These are phyloP conservation scores for Sebastes trivittatus DNA, from an alignment of 2,797 vertebrate genomes.

Conservation along the genomic window DNA sequence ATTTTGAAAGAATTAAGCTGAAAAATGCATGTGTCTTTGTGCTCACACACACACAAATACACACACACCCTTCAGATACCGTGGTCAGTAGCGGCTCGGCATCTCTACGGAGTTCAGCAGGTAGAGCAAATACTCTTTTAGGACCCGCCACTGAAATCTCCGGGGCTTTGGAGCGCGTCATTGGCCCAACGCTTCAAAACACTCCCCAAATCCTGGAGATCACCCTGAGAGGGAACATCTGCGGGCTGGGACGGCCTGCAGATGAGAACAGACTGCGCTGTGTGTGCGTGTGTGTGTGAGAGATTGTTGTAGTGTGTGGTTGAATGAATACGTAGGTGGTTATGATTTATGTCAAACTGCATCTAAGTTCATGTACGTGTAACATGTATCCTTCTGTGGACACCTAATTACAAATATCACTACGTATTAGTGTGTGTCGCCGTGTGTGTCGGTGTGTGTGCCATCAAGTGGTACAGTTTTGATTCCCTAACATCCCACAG, in stretches of 20 bases:
- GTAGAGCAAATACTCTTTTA: constrained; percentile 60
- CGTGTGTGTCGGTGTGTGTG: neutral
- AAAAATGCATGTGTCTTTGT: neutral
- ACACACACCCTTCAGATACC: constrained; percentile 7
- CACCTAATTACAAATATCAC: constrained; percentile 18
- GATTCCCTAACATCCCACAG: constrained; percentile 45
- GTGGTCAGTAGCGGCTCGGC: constrained; percentile 48
- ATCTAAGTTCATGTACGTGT: constrained; percentile 24
- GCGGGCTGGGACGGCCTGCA: constrained; percentile 47
- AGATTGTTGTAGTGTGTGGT: constrained; percentile 34
- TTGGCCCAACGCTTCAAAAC: constrained; percentile 70
- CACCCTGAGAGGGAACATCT: constrained; percentile 78
- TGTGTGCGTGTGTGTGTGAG: constrained; percentile 17
- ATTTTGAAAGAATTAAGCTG: neutral
- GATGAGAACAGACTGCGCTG: constrained; percentile 56
- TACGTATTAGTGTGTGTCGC: neutral
- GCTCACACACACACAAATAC: neutral
- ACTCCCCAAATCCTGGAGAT: constrained; percentile 70
- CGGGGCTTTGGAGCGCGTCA: constrained; percentile 66
- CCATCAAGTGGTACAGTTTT: constrained; percentile 19
- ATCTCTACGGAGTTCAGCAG: constrained; percentile 58
- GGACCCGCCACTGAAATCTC: constrained; percentile 64
- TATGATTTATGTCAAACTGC: constrained; percentile 42
- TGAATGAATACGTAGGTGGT: constrained; percentile 29
- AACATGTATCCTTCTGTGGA: constrained; percentile 15